phyloP scores from a whole-genome alignment of 92 coral and sea anemone species.

The Bergia sp. region DNA sequence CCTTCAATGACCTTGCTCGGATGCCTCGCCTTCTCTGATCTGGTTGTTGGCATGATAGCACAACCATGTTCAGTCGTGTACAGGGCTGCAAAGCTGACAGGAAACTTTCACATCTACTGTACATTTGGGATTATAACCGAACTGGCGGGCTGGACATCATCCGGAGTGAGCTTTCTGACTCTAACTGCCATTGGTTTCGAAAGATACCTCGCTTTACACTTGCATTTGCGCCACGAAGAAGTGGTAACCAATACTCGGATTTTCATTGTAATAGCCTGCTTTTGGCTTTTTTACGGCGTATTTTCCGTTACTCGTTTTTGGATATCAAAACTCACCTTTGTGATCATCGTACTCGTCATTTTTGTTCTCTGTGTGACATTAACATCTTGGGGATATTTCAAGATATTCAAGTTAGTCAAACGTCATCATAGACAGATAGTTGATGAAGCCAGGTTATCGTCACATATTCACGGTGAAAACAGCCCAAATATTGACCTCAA shows the following conservation, averaged over 20 bases:
- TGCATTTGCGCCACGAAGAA: constrained; percentile 63
- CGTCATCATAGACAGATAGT: constrained; percentile 42
- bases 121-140: constrained; percentile 60
- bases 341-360: background rate
- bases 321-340: constrained; percentile 3
- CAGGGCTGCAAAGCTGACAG: constrained; percentile 59
- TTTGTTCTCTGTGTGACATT: constrained; percentile 43
- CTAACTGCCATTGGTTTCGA: constrained; percentile 69
- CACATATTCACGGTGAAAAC: constrained; percentile 2
- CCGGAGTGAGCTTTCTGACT: constrained; percentile 64
- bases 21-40: constrained; percentile 68
- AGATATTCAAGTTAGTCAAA: constrained; percentile 44
- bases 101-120: constrained; percentile 56
- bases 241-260: constrained; percentile 56
- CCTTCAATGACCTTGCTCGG: constrained; percentile 65
- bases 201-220: constrained; percentile 59
- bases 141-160: constrained; percentile 39
- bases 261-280: background rate
- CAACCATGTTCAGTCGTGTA: constrained; percentile 74
- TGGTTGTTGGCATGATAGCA: constrained; percentile 61
- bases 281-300: constrained; percentile 49
- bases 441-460: constrained; percentile 31
- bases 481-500: constrained; percentile 21
- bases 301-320: constrained; percentile 33
- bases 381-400: constrained; percentile 44